A percentile compares a stretch with the other conserved stretches of the same genome.
phyloP scores from a whole-genome alignment of 2,797 vertebrate genomes.

The Carcharodon carcharias region DNA sequence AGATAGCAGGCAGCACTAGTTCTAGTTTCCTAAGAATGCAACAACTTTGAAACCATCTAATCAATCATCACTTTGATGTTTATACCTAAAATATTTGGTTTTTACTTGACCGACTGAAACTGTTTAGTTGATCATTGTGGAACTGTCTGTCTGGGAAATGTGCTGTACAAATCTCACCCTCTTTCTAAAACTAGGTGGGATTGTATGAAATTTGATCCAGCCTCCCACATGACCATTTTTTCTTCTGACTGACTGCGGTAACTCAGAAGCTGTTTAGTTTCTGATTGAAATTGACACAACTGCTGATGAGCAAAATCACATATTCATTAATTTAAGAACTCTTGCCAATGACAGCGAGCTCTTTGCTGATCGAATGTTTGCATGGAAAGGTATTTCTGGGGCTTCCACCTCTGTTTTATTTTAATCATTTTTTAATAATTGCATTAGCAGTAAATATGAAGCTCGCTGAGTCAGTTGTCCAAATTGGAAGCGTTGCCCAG shows the following conservation, averaged over 20 bases:
- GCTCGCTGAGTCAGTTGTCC: background rate
- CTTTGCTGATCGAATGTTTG: background rate
- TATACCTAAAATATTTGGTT: background rate
- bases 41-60: background rate
- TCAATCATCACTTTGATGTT: background rate
- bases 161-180: background rate
- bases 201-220: background rate
- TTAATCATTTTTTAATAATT: background rate
- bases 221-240: background rate
- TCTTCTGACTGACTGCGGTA: background rate
- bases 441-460: background rate
- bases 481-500: background rate
- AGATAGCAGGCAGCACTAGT: background rate
- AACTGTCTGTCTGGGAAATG: background rate
- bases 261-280: background rate
- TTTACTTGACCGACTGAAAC: background rate
- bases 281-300: slow-evolving; percentile 2
- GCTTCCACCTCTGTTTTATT: background rate
- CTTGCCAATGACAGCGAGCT: background rate
- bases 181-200: too few relatives aligned
- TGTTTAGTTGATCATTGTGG: background rate
- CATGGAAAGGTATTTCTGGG: background rate
- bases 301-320: background rate
- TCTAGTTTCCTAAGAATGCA: background rate
- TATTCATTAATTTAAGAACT: background rate